A percentile compares a stretch with the other conserved stretches of the same genome.
phyloP scores from a whole-genome alignment of 2,888 invertebrate genomes.

The Alviniconcha strummeri region DNA sequence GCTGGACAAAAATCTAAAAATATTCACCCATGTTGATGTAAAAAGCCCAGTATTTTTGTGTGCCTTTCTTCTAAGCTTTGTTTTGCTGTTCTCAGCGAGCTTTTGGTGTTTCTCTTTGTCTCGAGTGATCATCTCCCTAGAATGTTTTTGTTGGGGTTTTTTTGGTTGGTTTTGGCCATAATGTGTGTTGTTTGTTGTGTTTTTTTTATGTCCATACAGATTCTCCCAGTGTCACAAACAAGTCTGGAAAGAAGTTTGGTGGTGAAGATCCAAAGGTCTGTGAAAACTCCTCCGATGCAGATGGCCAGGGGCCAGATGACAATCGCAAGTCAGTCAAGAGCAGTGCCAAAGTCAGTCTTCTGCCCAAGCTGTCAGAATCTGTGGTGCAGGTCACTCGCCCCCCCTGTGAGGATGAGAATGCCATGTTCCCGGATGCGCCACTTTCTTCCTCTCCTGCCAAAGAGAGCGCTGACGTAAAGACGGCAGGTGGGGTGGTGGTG shows the following conservation, averaged over 20 bases:
- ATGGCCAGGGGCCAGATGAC: not conserved
- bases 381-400: constrained; percentile 18
- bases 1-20: too few species aligned
- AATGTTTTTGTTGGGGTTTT: too few species aligned
- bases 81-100: too few species aligned
- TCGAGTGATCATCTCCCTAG: too few species aligned
- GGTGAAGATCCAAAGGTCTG: constrained; percentile 13
- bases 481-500: not conserved
- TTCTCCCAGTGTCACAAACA: constrained; percentile 10
- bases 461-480: constrained; percentile 17
- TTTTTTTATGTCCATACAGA: not conserved
- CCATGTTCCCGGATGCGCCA: constrained; percentile 63
- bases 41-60: too few species aligned
- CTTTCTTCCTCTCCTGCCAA: constrained; percentile 37
- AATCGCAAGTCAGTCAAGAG: constrained; percentile 1
- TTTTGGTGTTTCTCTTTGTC: too few species aligned
- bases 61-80: too few species aligned
- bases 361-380: constrained; percentile 17
- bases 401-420: constrained; percentile 56
- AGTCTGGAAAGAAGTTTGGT: not conserved
- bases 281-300: constrained; percentile 23
- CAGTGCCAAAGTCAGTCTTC: constrained; percentile 9
- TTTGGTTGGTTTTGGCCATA: too few species aligned
- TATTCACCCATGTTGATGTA: too few species aligned
- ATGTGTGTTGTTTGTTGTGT: too few species aligned